Base-by-base conservation (phyloP, 2,888 invertebrate genomes). In the Alloplasta piceator region DNA sequence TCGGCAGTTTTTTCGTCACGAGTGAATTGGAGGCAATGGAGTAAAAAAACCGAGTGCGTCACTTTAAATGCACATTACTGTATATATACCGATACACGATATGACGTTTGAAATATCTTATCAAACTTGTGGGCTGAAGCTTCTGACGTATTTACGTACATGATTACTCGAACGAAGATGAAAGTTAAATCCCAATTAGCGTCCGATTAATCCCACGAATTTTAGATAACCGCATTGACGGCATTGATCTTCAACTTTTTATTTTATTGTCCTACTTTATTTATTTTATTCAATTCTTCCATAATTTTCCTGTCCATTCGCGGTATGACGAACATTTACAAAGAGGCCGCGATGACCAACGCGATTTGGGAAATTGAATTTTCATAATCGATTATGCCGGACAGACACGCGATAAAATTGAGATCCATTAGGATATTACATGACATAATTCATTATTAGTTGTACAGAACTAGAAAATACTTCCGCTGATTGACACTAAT, bases 291-390 rank as follows among this genome's bases (percentile, higher is more conserved):
- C 26, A 14, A 64, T 63, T 50, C 63, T 48, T 9, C 26, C 14
- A 10, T 4, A 38, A 68, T 50, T 50, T 56, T 46, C 9, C 50
- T 50, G 48, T 4, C 5, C 12, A 6, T 4, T 39, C 12, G 5
- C 50, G 38, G 60, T 72, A 38, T 41, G 43, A 66, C 46, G 38
- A 67, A 72, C 52, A n/a, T 46, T 26, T 26, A 26, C 9, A n/a
- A 1, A 46, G 36, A 10, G 12, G 1, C 36, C 36, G 36, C 52
- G 52, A 52, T 6, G 12, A n/a, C 0, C 52, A 6, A 6, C 6
- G 14, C 48, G 48, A 58, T 58, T 70, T 38, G 12, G 12, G 48
- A 68, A 76, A 76, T 75, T 75, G 61, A 55, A 46, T 46, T 46
- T 70, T 43, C 12, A 70, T 61, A 68, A 75, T 75, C 39, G 52